These are phyloP conservation scores for Miichthys miiuy DNA, from an alignment of 2,797 vertebrate genomes.

Conservation along the genomic window DNA sequence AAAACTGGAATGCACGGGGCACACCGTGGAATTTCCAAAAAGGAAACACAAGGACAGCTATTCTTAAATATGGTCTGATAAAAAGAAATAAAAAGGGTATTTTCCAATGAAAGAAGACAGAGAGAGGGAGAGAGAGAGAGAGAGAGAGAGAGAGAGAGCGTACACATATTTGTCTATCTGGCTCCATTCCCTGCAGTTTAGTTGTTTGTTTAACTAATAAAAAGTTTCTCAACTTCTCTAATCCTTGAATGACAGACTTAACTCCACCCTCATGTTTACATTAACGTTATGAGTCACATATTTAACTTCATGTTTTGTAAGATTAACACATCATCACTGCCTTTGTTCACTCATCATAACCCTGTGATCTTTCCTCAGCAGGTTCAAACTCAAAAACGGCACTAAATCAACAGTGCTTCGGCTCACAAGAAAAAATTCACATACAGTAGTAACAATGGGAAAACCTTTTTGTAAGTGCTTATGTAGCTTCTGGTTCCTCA, in stretches of 20 bases:
- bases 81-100: background rate
- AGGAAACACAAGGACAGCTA: background rate
- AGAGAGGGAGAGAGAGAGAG: background rate
- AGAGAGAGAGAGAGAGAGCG: background rate
- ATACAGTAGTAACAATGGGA: background rate
- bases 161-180: conserved; percentile 10
- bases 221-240: background rate
- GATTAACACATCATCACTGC: background rate
- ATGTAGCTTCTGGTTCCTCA: background rate
- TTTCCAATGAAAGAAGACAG: conserved; percentile 9
- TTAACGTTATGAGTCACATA: conserved; percentile 13
- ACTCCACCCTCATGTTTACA: background rate
- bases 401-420: conserved; percentile 5
- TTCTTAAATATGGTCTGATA: background rate
- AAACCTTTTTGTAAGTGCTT: background rate
- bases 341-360: background rate
- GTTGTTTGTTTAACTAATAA: conserved; percentile 14
- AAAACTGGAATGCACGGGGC: background rate
- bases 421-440: background rate
- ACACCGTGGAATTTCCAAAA: background rate
- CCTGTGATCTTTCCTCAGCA: background rate
- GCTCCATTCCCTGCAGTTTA: background rate
- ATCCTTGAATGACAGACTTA: background rate
- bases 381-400: background rate
- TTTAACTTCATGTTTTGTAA: conserved; percentile 7